Base-by-base conservation (phyloP, 2,888 invertebrate genomes). In the Ypsolopha sequella region DNA sequence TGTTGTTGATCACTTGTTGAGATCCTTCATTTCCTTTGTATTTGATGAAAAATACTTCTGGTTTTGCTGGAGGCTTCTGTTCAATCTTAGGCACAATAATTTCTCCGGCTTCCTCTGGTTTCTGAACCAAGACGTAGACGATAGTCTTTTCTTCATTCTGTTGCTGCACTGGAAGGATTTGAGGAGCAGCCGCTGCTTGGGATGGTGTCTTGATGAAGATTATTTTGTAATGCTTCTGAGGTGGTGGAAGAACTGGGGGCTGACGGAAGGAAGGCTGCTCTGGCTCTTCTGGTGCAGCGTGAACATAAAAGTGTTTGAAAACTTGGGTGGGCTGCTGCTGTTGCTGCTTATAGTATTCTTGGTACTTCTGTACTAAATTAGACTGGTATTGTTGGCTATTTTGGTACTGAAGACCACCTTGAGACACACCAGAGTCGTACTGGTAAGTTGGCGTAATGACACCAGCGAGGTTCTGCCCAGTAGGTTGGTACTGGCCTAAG, bases 201-300 rank as follows among this genome's bases (percentile, higher is more conserved):
- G 89, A 87, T 48, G 93, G 93, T 8, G 93, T 91, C 73, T 93
- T 93, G 68, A 93, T 93, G 85, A 93, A 93, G 71, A 93, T 92
- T 61, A 93, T 92, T 70, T 93, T 93, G 87, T 93, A 92, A 70
- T 93, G 92, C 63, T 93, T 93, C 68, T 93, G 92, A 14, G 92
- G 87, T 36, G 91, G 89, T 6, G 91, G 89, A 1, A 89, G 73
- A 1, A 87, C 82, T 0, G 85, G 72, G 52, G 91, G 89, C 10
- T 90, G 88, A 58, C 90, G 88, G 51, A 85, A 77, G 52, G 88
- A 90, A 47, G 88, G 77, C 56, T 76, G 70, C 63, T 89, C 89
- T 6, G 78, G 80, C 43, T 86, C 85, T 65, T 84, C 84, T 1
- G 85, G 85, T 1, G 88, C 87, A 2, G 78, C 68, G 56, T 84